phyloP scores from a whole-genome alignment of 2,797 vertebrate species.

The Lithobates pipiens region DNA sequence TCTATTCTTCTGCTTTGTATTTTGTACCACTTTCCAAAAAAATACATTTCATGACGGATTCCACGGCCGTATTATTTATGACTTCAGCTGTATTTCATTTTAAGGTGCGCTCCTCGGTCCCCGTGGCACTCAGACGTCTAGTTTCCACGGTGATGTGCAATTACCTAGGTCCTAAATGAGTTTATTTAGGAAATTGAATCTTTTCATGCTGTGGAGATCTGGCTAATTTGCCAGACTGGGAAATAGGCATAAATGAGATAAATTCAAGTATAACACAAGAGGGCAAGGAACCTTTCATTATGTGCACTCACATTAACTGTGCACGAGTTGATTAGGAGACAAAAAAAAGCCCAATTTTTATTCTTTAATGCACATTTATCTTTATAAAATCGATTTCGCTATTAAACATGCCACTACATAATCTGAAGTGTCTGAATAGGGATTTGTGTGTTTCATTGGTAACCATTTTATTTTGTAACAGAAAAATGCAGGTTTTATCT shows the following conservation, averaged over 20 bases:
- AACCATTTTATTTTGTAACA: neutral
- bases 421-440: neutral
- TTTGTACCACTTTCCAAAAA: neutral
- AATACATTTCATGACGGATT: neutral
- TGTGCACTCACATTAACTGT: neutral
- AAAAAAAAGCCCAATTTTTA: neutral
- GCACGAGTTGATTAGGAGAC: neutral
- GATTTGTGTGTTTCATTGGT: neutral
- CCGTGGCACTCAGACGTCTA: conserved; percentile 37
- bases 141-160: conserved; percentile 45
- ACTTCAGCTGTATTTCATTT: conserved; percentile 10
- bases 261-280: conserved; percentile 9
- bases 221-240: conserved; percentile 31
- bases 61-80: conserved; percentile 7
- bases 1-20: neutral
- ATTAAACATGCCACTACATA: neutral
- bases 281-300: neutral
- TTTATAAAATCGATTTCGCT: neutral
- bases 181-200: conserved; percentile 45
- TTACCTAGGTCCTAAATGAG: conserved; percentile 45
- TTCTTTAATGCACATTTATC: neutral
- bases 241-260: conserved; percentile 14
- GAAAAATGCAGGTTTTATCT: neutral
- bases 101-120: conserved; percentile 29
- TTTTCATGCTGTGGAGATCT: neutral